These are phyloP conservation scores for Chlamydotis undulata DNA, from an alignment of 2,113 vertebrate species.

Conservation along the genomic window DNA sequence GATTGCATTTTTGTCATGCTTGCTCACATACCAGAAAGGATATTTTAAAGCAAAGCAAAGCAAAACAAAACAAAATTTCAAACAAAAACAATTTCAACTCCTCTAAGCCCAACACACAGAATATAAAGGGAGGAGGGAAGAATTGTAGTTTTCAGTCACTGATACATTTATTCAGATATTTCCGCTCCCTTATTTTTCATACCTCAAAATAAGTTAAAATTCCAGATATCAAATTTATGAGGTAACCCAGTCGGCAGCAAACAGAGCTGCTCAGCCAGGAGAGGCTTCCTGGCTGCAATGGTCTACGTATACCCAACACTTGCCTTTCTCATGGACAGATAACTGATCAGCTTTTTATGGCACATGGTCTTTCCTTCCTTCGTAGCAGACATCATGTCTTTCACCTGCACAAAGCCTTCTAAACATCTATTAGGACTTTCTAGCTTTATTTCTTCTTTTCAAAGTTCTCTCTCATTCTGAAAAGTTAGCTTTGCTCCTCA, in stretches of 20 bases:
- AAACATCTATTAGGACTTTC: not conserved
- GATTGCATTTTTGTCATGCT: not conserved
- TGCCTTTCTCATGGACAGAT: not conserved
- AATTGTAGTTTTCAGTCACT: not conserved
- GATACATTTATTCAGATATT: not conserved
- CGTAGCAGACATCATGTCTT: not conserved
- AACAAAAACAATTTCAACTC: not conserved
- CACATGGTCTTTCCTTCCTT: not conserved
- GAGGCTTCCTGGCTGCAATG: not conserved
- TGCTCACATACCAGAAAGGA: not conserved
- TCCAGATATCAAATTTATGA: not conserved
- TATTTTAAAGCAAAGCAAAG: not conserved
- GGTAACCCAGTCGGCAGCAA: not conserved
- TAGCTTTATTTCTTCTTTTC: not conserved
- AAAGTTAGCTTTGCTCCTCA: not conserved
- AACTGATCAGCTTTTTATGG: not conserved
- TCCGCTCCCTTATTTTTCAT: not conserved
- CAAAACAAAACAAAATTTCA: not conserved
- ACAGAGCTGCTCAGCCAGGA: not conserved
- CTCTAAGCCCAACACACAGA: not conserved
- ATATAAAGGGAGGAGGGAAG: not conserved
- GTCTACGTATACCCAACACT: accelerated
- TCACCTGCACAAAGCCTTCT: not conserved
- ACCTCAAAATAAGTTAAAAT: not conserved
- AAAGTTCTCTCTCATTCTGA: not conserved